These are phyloP conservation scores for Syrmaticus mikado DNA, from an alignment of 2,113 vertebrate species.

Conservation along the genomic window DNA sequence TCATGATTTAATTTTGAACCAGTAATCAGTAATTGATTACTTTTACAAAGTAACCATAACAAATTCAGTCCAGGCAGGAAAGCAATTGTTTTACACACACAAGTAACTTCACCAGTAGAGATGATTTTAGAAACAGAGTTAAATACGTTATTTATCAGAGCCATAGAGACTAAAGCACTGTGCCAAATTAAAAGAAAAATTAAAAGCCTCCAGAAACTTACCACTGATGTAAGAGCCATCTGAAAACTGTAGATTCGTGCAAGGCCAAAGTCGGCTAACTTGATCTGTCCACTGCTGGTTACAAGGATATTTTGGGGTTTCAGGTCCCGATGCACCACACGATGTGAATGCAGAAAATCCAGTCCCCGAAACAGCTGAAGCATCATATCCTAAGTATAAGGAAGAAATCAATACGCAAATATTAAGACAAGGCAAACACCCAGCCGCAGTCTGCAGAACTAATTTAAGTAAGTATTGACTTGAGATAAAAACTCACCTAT, in stretches of 20 bases:
- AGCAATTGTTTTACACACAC: background rate
- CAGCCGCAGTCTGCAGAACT: background rate
- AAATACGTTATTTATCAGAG: background rate
- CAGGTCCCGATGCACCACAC: slow-evolving; percentile 96
- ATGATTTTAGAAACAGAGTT: background rate
- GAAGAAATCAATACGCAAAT: background rate
- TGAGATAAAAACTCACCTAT: background rate
- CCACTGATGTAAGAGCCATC: slow-evolving; percentile 99
- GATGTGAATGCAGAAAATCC: slow-evolving; percentile 97
- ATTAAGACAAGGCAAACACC: background rate
- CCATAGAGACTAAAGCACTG: background rate
- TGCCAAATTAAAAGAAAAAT: background rate
- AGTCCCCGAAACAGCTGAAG: slow-evolving; percentile 95
- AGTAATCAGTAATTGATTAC: background rate
- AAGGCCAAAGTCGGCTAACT: slow-evolving; percentile 95
- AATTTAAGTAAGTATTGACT: background rate
- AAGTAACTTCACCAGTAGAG: background rate
- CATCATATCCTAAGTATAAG: slow-evolving; percentile 92
- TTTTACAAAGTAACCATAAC: background rate
- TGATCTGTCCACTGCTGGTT: slow-evolving; percentile 95
- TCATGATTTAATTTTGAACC: background rate
- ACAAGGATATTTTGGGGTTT: slow-evolving; percentile 99
- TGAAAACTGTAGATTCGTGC: slow-evolving; percentile 99
- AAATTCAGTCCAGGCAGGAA: background rate
- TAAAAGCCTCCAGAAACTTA: slow-evolving; percentile 77